phyloP scores from a whole-genome alignment of 2,888 invertebrate genomes.

The Selenia dentaria region DNA sequence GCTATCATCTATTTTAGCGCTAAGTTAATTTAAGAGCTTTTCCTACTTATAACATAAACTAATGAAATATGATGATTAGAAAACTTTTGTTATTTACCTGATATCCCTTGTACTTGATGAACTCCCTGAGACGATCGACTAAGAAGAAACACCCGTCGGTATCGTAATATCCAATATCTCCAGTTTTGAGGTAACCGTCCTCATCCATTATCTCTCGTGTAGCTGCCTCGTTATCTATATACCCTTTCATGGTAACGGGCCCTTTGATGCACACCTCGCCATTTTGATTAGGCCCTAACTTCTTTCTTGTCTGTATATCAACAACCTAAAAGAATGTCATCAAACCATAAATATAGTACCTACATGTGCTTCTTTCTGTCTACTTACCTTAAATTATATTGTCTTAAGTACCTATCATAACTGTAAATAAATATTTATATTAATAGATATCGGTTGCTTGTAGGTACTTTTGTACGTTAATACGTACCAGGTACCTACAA shows the following conservation, averaged over 20 bases:
- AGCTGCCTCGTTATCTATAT: slow-evolving; percentile 49
- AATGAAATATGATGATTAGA: too few relatives aligned
- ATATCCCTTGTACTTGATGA: slow-evolving; percentile 62
- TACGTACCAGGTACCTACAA: too few relatives aligned
- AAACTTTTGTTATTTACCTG: slow-evolving; percentile 37
- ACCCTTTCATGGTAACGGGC: slow-evolving; percentile 60
- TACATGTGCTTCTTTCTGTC: too few relatives aligned
- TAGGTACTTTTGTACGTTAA: too few relatives aligned
- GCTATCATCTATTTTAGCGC: too few relatives aligned
- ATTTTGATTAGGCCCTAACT: slow-evolving; percentile 47
- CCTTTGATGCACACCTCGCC: slow-evolving; percentile 63
- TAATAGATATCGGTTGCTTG: too few relatives aligned
- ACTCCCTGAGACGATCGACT: slow-evolving; percentile 59
- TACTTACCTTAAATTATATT: too few relatives aligned
- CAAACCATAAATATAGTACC: too few relatives aligned
- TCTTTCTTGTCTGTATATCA: slow-evolving; percentile 49
- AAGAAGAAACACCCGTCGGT: slow-evolving; percentile 58
- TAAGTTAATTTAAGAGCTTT: too few relatives aligned
- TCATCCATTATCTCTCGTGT: slow-evolving; percentile 50
- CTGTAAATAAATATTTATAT: too few relatives aligned
- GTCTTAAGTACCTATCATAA: too few relatives aligned
- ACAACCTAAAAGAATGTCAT: slow-evolving; percentile 65
- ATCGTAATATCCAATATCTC: slow-evolving; percentile 63
- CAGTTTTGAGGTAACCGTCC: slow-evolving; percentile 60
- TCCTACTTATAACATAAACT: too few relatives aligned